Base-by-base conservation (phyloP, 1,140 invertebrate genomes). In the Tetragnatha versicolor region DNA sequence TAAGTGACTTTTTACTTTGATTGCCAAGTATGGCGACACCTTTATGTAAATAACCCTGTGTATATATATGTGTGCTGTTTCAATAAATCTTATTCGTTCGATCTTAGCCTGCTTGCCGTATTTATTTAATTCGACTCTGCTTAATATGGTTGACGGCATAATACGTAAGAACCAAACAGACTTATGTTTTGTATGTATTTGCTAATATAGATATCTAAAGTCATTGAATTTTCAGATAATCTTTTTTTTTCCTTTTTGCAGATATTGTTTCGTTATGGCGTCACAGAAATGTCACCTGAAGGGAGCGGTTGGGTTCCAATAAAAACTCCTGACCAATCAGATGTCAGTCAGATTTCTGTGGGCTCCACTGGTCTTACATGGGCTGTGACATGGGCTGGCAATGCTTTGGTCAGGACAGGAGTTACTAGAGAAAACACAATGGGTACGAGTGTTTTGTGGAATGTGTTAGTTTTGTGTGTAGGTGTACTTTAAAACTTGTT, bases 351-450 rank as follows among this genome's bases (percentile, higher is more conserved):
- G 85, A 90, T 97, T 17, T 93, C 91, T 83, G 91, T 95, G 22
- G 93, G 94, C 3, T 88, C 93, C 6, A 92, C 91, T 3, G 94
- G 94, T 9, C 87, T 94, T 45, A 91, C 95, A 1, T 97, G 94
- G 94, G 91, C 92, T 17, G 87, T 94, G 20, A 88, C 94, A 1
- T 92, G 91, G 88, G 91, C 92, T 85, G 95, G 95, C 0, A 89
- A 91, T 82, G 92, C 91, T 29, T 86, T 96, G 4, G 91, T 95
- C 35, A 89, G 95, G 75, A 91, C 90, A 51, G 93, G 92, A 20
- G 87, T 95, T 2, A 92, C 89, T 20, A 88, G 92, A 82, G 90
- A 93, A 82, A 90, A 89, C 85, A 88, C 90, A 42, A 90, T 89
- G 82, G 93, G 91, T 90, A 84, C 81, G 60, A 65, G 27, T 39